Evolutionary conservation across 1,140 invertebrate genomes (phyloP), one percentile per base, ranked within the genome.

Genomic region (Bombus turneri): DNA sequence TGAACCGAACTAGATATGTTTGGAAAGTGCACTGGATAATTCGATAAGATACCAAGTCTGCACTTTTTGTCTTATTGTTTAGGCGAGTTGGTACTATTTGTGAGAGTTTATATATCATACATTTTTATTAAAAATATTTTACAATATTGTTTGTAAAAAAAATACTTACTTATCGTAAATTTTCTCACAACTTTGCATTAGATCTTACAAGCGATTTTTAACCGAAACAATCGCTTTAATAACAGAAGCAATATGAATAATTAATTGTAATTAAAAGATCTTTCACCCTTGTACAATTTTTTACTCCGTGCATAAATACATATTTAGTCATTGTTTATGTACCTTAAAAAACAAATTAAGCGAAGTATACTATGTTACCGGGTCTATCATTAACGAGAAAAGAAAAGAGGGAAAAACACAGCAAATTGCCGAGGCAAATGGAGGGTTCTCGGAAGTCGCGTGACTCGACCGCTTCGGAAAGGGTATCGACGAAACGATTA

Each of bases 401-500:
- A 28, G 37, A 39, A 53, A 59, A 59, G 28, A n/a, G 15, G 9
- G 53, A 18, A 25, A 25, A 64, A 64, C 22, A 77, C n/a, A 1
- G 37, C 28, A 41, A 66, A 78, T 41, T 62, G n/a, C 34, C 59
- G 34, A 64, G 28, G 75, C 39, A 78, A 78, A 78, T 66, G 57
- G 59, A 62, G 28, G 18, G 39, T 78, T 78, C 75, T 59, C 28
- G 22, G 75, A 41, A 78, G 18, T 78, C 57, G 75, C 75, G 75
- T 78, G 75, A 78, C 75, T 64, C 22, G 22, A 22, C 10, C 10
- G 72, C 75, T 39, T 77, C 9, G 18, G 72, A 64, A 77, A 59
- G 59, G 57, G 28, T 78, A 78, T 78, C 75, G 75, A 78, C 59
- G 75, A 41, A 78, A 78, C 75, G 57, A 78, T 78, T 78, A 78